Evolutionary conservation across 2,113 vertebrate species (phyloP), one percentile per base, ranked within the genome.

Genomic region (Nesogale talazaci): DNA sequence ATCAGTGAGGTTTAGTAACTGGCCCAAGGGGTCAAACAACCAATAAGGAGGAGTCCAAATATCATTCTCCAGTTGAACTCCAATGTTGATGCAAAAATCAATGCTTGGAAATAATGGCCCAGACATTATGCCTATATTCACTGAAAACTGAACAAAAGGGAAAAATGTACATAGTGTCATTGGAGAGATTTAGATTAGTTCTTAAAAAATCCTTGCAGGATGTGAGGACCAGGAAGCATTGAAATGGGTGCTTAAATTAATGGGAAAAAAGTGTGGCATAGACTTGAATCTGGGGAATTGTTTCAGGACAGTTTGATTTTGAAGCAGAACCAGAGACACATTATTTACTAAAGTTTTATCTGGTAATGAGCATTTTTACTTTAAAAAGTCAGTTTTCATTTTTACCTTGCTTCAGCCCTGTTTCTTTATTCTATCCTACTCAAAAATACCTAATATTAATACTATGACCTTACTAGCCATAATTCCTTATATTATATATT

Each of bases 1-100:
- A 10, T 83, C 52, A 72, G 1, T 93, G 63, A 90, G 78, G 36
- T 78, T 72, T 87, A 78, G 74, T 75, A 65, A 90, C 46, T 74
- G 25, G 5, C 36, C 67, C 42, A 84, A 83, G 57, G 42, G 57
- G 42, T 67, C 38, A 90, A 93, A 79, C 38, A 75, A 38, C 11
- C 8, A 80, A 31, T 46, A 69, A 72, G 38, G 36, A 65, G 36
- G 0, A 83, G 74, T 25, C 57, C 29, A 42, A 83, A 69, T 52
- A 67, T 69, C n/a, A 69, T 72, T 76, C 29, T 74, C 22, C 34
- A 74, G 27, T 79, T 25, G 90, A 22, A 83, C 14, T 0, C 56
- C 65, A 78, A 56, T 59, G 7, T 90, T 90, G 19, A 83, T 20
- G 1, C 14, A 36, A 27, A 25, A 57, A 59, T 75, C 31, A 80